Base-by-base conservation (phyloP, 2,797 vertebrate genomes). In the Artibeus lituratus region DNA sequence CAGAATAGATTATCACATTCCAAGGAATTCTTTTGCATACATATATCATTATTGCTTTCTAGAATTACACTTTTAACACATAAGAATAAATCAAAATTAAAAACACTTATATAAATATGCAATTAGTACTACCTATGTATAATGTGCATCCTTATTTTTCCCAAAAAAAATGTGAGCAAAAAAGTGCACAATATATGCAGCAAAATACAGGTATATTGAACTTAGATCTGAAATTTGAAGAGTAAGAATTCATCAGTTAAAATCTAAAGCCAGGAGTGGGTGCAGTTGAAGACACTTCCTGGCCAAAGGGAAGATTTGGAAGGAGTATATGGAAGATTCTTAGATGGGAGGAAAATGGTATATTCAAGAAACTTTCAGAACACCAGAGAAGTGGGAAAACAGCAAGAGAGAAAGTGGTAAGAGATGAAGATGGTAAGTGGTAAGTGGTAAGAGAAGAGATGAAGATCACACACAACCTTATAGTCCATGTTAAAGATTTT, bases 321-420 rank as follows among this genome's bases (percentile, higher is more conserved):
- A 80, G 19, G 24, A 26, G 55, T 57, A 1, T 77, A 21, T 51
- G 49, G 74, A 90, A 80, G 22, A 80, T 65, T 91, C 44, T 80
- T 93, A 91, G 39, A 42, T 59, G 42, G 57, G 44, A 92, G 53
- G 35, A 90, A 47, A 92, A 55, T 19, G 59, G 2, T 49, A 8
- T 44, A n/a, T 37, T 69, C 85, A 81, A 94, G 53, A 69, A 94
- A 87, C 26, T 77, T 81, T 57, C 15, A 87, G n/a, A 90, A 82
- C 42, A 53, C 59, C 39, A 72, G 19, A 65, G 35, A 39, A 65
- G 12, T 16, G 32, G 18, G 22, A 12, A 59, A 3, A 87, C 44
- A 47, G 2, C 53, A 73, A 76, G 11, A 3, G 16, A 29, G 44
- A 77, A 76, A 51, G 8, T 69, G 62, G 2, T 42, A 29, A 72